Evolutionary conservation across 2,113 vertebrate genomes (phyloP).

Genomic region (Amphiprion ocellaris): DNA sequence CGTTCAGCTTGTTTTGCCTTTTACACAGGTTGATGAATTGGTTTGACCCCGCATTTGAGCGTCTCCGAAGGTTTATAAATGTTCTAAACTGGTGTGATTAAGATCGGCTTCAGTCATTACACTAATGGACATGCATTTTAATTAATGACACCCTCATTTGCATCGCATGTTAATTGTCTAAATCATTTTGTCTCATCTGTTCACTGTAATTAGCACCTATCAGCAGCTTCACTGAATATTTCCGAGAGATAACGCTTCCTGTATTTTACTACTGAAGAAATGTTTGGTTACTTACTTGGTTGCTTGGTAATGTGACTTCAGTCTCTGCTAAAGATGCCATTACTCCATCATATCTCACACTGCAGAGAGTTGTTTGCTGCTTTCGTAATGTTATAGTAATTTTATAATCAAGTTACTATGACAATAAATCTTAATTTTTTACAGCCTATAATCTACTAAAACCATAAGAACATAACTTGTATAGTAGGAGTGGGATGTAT

Average conservation of each 20-base stretch:
- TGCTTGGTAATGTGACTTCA: too few species aligned
- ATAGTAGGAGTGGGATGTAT: background rate
- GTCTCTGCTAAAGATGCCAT: too few species aligned
- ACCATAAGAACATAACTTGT: background rate
- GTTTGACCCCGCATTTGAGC: slow-evolving; percentile 67
- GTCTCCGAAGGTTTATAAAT: slow-evolving; percentile 72
- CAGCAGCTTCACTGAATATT: slow-evolving; percentile 64
- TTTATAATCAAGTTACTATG: background rate
- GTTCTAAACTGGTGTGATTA: slow-evolving; percentile 76
- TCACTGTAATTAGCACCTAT: slow-evolving; percentile 76
- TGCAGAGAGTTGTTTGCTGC: too few species aligned
- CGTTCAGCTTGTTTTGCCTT: slow-evolving; percentile 38
- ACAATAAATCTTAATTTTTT: background rate
- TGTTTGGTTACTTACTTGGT: slow-evolving; percentile 1
- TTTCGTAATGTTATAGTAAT: background rate
- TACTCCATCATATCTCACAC: too few species aligned
- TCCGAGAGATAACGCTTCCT: slow-evolving; percentile 53
- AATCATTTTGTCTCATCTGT: slow-evolving; percentile 79
- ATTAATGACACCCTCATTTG: slow-evolving; percentile 84
- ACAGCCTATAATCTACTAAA: background rate
- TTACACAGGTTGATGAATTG: slow-evolving; percentile 59
- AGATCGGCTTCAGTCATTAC: slow-evolving; percentile 79
- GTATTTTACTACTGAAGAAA: slow-evolving; percentile 18
- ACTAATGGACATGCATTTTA: slow-evolving; percentile 84
- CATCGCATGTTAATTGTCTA: slow-evolving; percentile 82